Evolutionary conservation across 2,797 vertebrate species (phyloP), one percentile per base, ranked within the genome.

Genomic region (Epinephelus malabaricus): DNA sequence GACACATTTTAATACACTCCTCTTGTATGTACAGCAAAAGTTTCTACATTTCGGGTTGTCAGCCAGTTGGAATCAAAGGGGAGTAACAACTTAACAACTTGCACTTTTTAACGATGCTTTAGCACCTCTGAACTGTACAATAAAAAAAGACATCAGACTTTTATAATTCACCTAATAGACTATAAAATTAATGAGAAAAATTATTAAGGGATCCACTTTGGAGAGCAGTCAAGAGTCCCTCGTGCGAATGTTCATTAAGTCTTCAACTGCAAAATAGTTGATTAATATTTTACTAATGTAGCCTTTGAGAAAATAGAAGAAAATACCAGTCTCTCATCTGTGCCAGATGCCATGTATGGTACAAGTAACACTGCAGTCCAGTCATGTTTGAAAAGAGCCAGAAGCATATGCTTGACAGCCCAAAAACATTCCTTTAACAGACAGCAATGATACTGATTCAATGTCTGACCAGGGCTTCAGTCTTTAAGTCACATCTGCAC

Each of bases 341-440:
- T 47, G 40, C 10, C 45, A 34, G 47, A 54, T 34, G 55, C 47
- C 25, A 61, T 55, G 47, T 18, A 13, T 4, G 19, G 17, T 13
- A 3, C 12, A 55, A 13, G 38, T 15, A 67, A 15, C 14, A 1
- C 46, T 34, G 30, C 40, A 61, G 45, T 38, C 47, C n/a, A 49
- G 50, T 61, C 56, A n/a, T 40, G 51, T 70, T 64, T 66, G 18
- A 69, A 60, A 80, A 51, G 18, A 78, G 23, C 23, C 63, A 34
- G 14, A 69, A 25, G 63, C 25, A 2, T 64, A 3, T n/a, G 55
- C 62, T 53, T 61, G 60, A 69, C 56, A 73, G 59, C 17, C 40
- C 0, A 23, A 34, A 59, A n/a, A 12, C 46, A 47, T 30, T 47
- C 19, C 21, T 81, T 61, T 60, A 66, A 76, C 62, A 53, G 25